phyloP scores from a whole-genome alignment of 1,140 invertebrate species.

The Drosophila setifemur region DNA sequence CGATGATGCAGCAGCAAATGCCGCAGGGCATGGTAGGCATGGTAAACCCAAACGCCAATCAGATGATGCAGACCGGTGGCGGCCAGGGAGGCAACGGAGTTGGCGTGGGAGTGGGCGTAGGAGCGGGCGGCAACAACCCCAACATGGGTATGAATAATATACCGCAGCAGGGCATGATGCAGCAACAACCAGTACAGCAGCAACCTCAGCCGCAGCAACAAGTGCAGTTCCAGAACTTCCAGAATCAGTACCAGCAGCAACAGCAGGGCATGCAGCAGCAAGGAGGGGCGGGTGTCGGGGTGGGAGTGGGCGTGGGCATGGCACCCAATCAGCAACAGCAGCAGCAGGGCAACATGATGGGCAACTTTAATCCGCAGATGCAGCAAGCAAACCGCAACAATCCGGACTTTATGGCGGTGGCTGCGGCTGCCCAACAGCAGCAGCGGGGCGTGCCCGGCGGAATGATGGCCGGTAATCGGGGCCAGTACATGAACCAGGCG shows the following conservation, averaged over 20 bases:
- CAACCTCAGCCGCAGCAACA: conserved; percentile 60
- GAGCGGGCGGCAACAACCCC: conserved; percentile 52
- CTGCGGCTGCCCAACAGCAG: conserved; percentile 55
- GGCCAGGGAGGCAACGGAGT: conserved; percentile 56
- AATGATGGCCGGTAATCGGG: conserved; percentile 81
- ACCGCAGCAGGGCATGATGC: conserved; percentile 73
- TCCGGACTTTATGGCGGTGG: conserved; percentile 81
- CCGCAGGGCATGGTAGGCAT: conserved; percentile 83
- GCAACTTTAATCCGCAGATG: conserved; percentile 81
- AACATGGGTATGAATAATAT: conserved; percentile 64
- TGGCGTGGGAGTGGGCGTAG: conserved; percentile 42
- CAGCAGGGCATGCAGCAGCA: conserved; percentile 70
- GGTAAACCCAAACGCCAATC: conserved; percentile 82
- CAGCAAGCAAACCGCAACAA: conserved; percentile 81
- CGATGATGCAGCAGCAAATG: conserved; percentile 83
- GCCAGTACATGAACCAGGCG: conserved; percentile 80
- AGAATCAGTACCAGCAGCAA: conserved; percentile 70
- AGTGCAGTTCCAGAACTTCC: conserved; percentile 80
- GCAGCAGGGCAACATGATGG: conserved; percentile 82
- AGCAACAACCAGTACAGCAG: conserved; percentile 62
- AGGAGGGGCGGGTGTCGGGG: conserved; percentile 43
- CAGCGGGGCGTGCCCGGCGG: conserved; percentile 77
- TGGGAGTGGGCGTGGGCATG: conserved; percentile 76
- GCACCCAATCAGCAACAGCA: conserved; percentile 63
- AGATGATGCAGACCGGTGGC: conserved; percentile 59